Base-by-base conservation (phyloP, 1,140 invertebrate species). In the Eubasilissa regina region DNA sequence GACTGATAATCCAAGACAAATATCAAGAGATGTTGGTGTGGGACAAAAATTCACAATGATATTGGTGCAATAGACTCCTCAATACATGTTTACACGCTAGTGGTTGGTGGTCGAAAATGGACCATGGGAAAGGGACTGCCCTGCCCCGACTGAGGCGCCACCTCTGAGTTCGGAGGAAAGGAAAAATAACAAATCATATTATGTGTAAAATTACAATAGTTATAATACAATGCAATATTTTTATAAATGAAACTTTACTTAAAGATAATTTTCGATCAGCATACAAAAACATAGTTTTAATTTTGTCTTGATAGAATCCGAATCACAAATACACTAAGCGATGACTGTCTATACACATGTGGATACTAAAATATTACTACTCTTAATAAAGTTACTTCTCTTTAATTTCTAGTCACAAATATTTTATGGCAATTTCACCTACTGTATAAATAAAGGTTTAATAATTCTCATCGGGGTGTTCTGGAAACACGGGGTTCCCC, bases 291-390 rank as follows among this genome's bases (percentile, higher is more conserved):
- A 78, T 78, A 78, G 44, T 53, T 60, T 53, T 51, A 60, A 48
- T 73, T 72, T 78, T 62, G 17, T 77, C 25, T 60, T 25, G 43
- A 76, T 76, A 76, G 19, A 64, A 51, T 78, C 51, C 35, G 56
- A 78, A 78, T 78, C 77, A 78, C 77, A 78, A 78, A 72, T 72
- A 78, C 77, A 73, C 68, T 78, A 78, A 78, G 77, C 77, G 44
- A 78, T 72, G 68, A 72, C 68, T 78, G 62, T 73, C 66, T 78
- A 78, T 78, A 60, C 77, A 78, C 77, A 73, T 48, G 70, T 73
- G 43, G 77, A 62, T 73, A 73, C 77, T 78, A 78, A 78, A 73
- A 78, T 78, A 78, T 13, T 60, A 78, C 68, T 78, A 78, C 68
- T 64, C 60, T 58, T 77, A 70, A 78, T 73, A 78, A 70, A 60